Percentiles rank a stretch among this genome's conserved stretches.
phyloP scores from a whole-genome alignment of 2,888 invertebrate genomes.

The Cephus pygmeus region DNA sequence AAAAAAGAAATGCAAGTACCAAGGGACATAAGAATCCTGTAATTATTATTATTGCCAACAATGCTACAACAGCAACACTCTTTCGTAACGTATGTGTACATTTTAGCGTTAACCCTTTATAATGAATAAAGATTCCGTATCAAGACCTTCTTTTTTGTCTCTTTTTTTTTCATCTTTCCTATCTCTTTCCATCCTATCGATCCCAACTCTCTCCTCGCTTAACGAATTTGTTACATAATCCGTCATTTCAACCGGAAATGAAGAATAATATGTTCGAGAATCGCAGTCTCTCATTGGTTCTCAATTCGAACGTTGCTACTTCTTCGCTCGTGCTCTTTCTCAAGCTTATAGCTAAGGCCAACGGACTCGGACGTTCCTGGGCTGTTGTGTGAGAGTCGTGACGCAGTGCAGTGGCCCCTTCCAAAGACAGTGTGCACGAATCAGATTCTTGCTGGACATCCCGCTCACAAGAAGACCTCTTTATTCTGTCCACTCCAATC shows the following conservation, averaged over 20 bases:
- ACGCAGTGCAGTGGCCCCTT: neutral
- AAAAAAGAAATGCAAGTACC: neutral
- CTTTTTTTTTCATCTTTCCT: neutral
- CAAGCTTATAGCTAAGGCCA: neutral
- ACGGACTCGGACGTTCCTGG: neutral
- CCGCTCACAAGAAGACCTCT: neutral
- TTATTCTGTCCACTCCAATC: neutral
- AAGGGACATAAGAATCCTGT: constrained; percentile 28
- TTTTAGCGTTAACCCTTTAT: constrained; percentile 63
- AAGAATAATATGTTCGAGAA: neutral
- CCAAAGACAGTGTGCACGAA: neutral
- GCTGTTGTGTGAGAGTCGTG: neutral
- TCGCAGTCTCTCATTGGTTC: neutral
- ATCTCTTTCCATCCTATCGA: neutral
- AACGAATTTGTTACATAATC: neutral
- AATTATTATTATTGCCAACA: constrained; percentile 52
- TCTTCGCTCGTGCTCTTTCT: neutral
- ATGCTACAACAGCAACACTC: constrained; percentile 58
- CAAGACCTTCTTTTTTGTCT: neutral
- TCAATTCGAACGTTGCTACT: neutral
- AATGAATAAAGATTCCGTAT: constrained; percentile 57
- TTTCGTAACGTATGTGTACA: constrained; percentile 63
- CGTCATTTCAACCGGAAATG: neutral
- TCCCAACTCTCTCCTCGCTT: neutral
- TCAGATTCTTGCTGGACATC: neutral